These are phyloP conservation scores for Yasuhikotakia modesta DNA, from an alignment of 2,797 vertebrate species.

Conservation along the genomic window DNA sequence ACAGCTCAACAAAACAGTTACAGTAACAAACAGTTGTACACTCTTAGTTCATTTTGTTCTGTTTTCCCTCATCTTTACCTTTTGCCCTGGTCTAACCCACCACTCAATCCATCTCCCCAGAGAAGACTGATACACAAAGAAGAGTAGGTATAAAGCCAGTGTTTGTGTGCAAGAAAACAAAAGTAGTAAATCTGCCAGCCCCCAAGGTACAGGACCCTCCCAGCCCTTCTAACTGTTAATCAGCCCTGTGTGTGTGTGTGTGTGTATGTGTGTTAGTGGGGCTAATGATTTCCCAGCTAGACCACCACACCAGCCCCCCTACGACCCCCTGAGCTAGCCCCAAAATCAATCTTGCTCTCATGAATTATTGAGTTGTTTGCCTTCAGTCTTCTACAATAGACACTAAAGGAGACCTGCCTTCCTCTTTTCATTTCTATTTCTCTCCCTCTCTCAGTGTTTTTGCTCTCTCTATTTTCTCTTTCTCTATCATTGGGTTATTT, in stretches of 20 bases:
- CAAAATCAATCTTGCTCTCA: constrained; percentile 72
- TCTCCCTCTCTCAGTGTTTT: constrained; percentile 47
- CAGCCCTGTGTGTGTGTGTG: constrained; percentile 42
- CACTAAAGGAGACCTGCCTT: constrained; percentile 71
- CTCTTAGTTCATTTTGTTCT: neutral
- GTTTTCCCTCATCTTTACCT: constrained; percentile 8
- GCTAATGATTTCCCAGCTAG: constrained; percentile 59
- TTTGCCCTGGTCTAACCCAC: constrained; percentile 31
- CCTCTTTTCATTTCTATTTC: constrained; percentile 60
- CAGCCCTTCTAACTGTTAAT: constrained; percentile 51
- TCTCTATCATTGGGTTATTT: constrained; percentile 38
- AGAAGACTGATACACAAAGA: constrained; percentile 52
- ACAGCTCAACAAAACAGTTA: neutral
- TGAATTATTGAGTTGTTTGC: constrained; percentile 93
- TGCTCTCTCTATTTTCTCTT: constrained; percentile 17
- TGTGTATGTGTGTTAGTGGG: constrained; percentile 48
- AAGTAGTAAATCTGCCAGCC: constrained; percentile 56
- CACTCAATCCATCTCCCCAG: constrained; percentile 41
- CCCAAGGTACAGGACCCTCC: constrained; percentile 40
- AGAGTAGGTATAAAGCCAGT: constrained; percentile 33
- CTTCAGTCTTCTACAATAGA: constrained; percentile 82
- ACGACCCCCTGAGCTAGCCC: constrained; percentile 56
- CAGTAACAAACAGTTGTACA: neutral
- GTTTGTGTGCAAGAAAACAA: constrained; percentile 50
- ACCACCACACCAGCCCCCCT: constrained; percentile 53